Conservation (phyloP, 1,140 invertebrate species). For the Artemia franciscana region DNA sequence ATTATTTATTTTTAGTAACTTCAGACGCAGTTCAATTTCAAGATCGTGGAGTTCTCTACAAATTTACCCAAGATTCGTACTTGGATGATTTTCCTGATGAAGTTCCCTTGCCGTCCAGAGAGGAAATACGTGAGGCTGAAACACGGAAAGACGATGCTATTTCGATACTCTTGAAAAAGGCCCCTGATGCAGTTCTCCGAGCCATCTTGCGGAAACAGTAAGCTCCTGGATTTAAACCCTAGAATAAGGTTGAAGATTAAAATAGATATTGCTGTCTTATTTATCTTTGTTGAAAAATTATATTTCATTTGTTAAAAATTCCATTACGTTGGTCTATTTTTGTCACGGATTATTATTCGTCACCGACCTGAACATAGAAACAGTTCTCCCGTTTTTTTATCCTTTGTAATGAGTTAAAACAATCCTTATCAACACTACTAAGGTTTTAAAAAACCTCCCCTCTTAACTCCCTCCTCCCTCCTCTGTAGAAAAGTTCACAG, state of each 20-base stretch:
- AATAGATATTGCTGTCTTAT: too few relatives aligned
- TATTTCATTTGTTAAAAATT: too few relatives aligned
- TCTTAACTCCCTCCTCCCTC: too few relatives aligned
- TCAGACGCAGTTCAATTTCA: constrained; percentile 31
- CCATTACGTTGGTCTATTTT: background rate
- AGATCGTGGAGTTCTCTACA: constrained; percentile 60
- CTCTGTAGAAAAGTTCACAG: too few relatives aligned
- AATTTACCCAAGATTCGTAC: constrained; percentile 44
- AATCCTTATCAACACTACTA: too few relatives aligned
- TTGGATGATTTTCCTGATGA: constrained; percentile 19
- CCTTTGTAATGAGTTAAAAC: too few relatives aligned
- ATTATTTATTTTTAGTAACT: background rate
- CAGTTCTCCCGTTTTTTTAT: too few relatives aligned
- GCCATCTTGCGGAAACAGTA: constrained; percentile 60
- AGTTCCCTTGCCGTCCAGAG: constrained; percentile 22
- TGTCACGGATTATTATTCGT: background rate
- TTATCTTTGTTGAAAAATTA: too few relatives aligned
- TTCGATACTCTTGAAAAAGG: constrained; percentile 33
- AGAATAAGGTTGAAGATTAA: too few relatives aligned
- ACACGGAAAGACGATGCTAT: constrained; percentile 41
- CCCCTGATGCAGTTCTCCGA: constrained; percentile 43
- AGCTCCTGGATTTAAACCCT: too few relatives aligned
- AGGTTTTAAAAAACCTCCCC: too few relatives aligned
- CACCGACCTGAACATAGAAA: background rate
- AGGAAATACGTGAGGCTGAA: constrained; percentile 34